Percentiles rank a stretch among this genome's conserved stretches.
Evolutionary conservation across 2,888 invertebrate species (phyloP).

Genomic region (Minunthozetes semirufus): DNA sequence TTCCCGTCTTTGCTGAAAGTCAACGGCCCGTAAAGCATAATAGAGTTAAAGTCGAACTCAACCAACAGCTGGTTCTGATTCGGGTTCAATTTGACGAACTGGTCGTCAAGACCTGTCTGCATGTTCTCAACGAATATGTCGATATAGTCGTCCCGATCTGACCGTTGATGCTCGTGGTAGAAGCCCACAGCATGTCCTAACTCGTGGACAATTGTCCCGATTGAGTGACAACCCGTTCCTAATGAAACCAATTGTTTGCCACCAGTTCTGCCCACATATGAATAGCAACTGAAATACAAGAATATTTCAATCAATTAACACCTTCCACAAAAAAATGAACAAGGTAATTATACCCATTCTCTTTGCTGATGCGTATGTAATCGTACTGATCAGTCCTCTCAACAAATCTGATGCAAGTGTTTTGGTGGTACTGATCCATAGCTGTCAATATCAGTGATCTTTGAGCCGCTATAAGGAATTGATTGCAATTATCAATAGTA

Average conservation of each 20-base stretch:
- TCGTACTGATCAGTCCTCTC: slow-evolving; percentile 37
- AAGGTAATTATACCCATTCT: not conserved
- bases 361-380: slow-evolving; percentile 32
- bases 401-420: slow-evolving; percentile 39
- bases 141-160: slow-evolving; percentile 38
- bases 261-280: slow-evolving; percentile 34
- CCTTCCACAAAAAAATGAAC: not conserved
- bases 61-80: slow-evolving; percentile 37
- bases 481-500: not conserved
- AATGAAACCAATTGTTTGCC: slow-evolving; percentile 36
- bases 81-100: slow-evolving; percentile 38
- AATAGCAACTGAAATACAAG: slow-evolving; percentile 35
- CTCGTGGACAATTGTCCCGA: slow-evolving; percentile 36
- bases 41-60: slow-evolving; percentile 41
- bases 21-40: slow-evolving; percentile 42
- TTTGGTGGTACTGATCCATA: slow-evolving; percentile 39
- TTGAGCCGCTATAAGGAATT: not conserved
- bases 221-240: slow-evolving; percentile 30
- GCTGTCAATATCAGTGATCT: slow-evolving; percentile 6
- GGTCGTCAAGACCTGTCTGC: not conserved
- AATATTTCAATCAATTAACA: not conserved
- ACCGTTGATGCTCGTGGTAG: slow-evolving; percentile 38
- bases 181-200: slow-evolving; percentile 39
- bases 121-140: slow-evolving; percentile 35
- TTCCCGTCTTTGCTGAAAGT: slow-evolving; percentile 39